phyloP scores from a whole-genome alignment of 2,113 vertebrate species.

The Limnothrissa miodon region DNA sequence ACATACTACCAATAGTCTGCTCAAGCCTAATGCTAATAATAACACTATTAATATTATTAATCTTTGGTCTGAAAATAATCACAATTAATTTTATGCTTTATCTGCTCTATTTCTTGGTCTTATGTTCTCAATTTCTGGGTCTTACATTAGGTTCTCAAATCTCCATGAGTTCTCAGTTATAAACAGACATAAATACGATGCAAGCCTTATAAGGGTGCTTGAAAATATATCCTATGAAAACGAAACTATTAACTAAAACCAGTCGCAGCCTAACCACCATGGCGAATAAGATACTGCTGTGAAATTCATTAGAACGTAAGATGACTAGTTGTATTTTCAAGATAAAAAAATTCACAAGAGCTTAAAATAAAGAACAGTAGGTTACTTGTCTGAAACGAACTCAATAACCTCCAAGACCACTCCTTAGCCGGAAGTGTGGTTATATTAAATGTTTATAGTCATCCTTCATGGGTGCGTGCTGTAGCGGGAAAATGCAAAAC shows the following conservation, averaged over 20 bases:
- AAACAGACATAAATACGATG: not conserved
- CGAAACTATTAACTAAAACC: no score
- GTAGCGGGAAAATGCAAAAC: constrained; percentile 67
- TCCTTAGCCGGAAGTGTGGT: constrained; percentile 56
- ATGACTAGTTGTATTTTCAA: not conserved
- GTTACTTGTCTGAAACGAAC: not conserved
- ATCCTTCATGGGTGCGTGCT: constrained; percentile 63
- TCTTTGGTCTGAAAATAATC: not conserved
- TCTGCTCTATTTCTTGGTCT: no score
- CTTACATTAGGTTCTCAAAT: no score
- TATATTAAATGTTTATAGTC: constrained; percentile 68
- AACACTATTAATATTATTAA: no score
- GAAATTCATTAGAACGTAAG: not conserved
- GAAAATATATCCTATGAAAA: not conserved
- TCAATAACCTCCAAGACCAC: constrained; percentile 54
- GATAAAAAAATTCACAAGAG: not conserved
- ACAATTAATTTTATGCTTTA: no score
- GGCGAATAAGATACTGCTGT: not conserved
- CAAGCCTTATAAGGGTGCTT: not conserved
- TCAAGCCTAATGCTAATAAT: no score
- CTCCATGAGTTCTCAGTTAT: not conserved
- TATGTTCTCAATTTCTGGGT: no score
- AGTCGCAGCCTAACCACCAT: no score
- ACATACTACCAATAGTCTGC: no score
- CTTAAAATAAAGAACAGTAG: not conserved